Conservation (phyloP, 2,797 vertebrate species). For the Caiman crocodilus region DNA sequence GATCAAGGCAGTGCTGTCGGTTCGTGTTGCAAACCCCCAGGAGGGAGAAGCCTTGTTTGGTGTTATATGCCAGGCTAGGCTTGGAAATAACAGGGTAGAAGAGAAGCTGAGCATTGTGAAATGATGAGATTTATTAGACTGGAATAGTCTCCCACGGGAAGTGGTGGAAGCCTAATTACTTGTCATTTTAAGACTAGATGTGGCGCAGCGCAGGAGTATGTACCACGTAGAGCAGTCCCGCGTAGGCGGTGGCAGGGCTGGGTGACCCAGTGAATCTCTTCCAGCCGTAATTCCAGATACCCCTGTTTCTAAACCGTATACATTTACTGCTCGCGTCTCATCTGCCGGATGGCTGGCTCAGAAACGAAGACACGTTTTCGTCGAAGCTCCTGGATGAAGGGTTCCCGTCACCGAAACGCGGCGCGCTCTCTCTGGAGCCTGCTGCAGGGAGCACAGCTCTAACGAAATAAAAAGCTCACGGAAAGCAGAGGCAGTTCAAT, state of each 20-base stretch:
- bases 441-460: neutral
- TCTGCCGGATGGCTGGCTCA: neutral
- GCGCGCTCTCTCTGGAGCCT: neutral
- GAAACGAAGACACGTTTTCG: constrained; percentile 11
- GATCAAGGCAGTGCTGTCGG: neutral
- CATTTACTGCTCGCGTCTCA: neutral
- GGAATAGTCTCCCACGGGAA: neutral
- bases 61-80: neutral
- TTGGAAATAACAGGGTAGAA: neutral
- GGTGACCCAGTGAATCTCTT: neutral
- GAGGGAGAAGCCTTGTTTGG: neutral
- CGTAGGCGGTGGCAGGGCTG: neutral
- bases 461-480: neutral
- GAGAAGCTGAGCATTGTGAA: neutral
- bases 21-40: neutral
- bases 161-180: neutral
- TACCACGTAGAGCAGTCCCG: neutral
- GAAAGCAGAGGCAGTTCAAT: neutral
- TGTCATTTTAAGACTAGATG: neutral
- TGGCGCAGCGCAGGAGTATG: too few species aligned
- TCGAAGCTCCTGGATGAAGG: constrained; percentile 15
- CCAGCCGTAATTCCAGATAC: neutral
- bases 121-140: neutral
- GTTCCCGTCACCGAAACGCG: neutral
- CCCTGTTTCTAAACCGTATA: fast-evolving